phyloP scores from a whole-genome alignment of 2,888 invertebrate species.

The Boloria euphrosyne region DNA sequence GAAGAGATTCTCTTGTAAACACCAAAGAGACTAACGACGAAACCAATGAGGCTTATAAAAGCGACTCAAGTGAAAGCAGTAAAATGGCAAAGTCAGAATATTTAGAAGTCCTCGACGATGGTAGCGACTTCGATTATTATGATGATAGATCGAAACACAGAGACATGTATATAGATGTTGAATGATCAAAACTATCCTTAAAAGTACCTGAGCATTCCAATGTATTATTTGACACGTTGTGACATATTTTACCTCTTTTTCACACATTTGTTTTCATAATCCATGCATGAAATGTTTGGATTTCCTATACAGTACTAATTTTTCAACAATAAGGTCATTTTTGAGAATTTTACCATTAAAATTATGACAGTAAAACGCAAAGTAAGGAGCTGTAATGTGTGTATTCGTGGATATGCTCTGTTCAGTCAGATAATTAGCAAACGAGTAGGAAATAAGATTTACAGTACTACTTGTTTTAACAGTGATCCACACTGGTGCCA shows the following conservation, averaged over 20 bases:
- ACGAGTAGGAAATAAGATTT: too few species aligned
- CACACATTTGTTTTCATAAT: too few species aligned
- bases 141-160: slow-evolving; percentile 18
- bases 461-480: not conserved
- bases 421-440: too few species aligned
- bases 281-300: too few species aligned
- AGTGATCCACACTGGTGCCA: slow-evolving; percentile 4
- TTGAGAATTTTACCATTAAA: too few species aligned
- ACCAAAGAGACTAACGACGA: slow-evolving; percentile 45
- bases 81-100: slow-evolving; percentile 49
- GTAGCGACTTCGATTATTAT: slow-evolving; percentile 57
- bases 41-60: slow-evolving; percentile 55
- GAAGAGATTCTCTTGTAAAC: slow-evolving; percentile 53
- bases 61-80: slow-evolving; percentile 55
- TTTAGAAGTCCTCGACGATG: slow-evolving; percentile 74
- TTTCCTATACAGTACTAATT: too few species aligned
- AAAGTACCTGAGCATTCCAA: not conserved
- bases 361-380: too few species aligned
- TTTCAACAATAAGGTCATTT: too few species aligned
- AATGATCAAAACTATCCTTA: not conserved
- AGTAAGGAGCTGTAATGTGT: too few species aligned
- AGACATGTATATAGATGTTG: slow-evolving; percentile 33
- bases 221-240: not conserved
- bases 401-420: too few species aligned
- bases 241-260: too few species aligned